Conservation (phyloP, 2,888 invertebrate species). For the Uloborus plumipes region DNA sequence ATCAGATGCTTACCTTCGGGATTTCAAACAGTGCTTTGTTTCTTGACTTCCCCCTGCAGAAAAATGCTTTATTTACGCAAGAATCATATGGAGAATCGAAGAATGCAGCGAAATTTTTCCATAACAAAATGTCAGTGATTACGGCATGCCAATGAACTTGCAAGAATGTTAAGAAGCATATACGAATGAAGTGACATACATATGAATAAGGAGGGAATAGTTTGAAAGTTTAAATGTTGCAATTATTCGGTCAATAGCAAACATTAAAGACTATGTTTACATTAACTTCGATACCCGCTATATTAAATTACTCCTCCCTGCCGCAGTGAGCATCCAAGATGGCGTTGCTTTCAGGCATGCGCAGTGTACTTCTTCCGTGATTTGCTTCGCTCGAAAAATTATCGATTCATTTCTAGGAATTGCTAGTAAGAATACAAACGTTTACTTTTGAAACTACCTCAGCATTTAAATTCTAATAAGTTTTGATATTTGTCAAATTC, state of each 20-base stretch:
- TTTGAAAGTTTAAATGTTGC: slow-evolving; percentile 28
- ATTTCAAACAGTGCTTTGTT: slow-evolving; percentile 21
- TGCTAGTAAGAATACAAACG: background rate
- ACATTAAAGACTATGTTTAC: slow-evolving; percentile 61
- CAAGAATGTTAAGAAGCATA: slow-evolving; percentile 33
- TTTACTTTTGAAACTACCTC: too few species aligned
- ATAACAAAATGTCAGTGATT: slow-evolving; percentile 63
- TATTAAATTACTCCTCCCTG: slow-evolving; percentile 64
- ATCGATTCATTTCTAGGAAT: slow-evolving; percentile 50
- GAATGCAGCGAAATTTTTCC: slow-evolving; percentile 30
- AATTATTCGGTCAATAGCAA: slow-evolving; percentile 40
- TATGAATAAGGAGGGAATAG: slow-evolving; percentile 19
- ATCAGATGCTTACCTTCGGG: slow-evolving; percentile 36
- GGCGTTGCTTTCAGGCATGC: slow-evolving; percentile 64
- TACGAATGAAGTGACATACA: slow-evolving; percentile 13
- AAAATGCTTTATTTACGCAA: slow-evolving; percentile 27
- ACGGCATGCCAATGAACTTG: slow-evolving; percentile 61
- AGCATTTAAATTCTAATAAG: too few species aligned
- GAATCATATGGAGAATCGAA: slow-evolving; percentile 20
- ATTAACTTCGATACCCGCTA: slow-evolving; percentile 46
- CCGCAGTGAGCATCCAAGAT: slow-evolving; percentile 65
- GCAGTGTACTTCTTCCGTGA: slow-evolving; percentile 59
- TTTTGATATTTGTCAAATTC: too few species aligned
- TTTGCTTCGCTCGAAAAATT: slow-evolving; percentile 60
- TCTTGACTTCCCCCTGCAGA: slow-evolving; percentile 27